These are phyloP conservation scores for Eustalomyia histrio DNA, from an alignment of 2,888 invertebrate species.

Conservation along the genomic window DNA sequence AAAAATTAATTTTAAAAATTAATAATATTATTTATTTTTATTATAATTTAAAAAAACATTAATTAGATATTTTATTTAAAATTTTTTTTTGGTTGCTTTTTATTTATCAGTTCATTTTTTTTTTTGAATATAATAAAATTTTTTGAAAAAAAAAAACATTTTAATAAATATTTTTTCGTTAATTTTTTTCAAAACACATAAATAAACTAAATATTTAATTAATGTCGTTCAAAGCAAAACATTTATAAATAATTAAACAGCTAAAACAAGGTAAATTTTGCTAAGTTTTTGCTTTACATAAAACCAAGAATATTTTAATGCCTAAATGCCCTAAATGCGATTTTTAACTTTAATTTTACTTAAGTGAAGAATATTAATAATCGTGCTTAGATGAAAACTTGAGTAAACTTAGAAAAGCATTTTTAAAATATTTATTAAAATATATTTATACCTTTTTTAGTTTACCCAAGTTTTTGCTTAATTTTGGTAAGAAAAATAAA, in stretches of 20 bases:
- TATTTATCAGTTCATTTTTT: constrained; percentile 13
- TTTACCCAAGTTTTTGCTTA: background rate
- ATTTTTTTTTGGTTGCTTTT: constrained; percentile 30
- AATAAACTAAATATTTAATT: background rate
- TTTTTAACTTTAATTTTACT: no score
- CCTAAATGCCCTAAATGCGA: no score
- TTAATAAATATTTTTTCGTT: background rate
- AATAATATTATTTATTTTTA: constrained; percentile 59
- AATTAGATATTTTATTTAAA: constrained; percentile 65
- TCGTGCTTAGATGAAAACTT: no score
- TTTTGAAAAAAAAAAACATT: background rate
- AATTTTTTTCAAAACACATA: background rate
- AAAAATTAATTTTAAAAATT: constrained; percentile 69
- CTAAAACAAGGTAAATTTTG: no score
- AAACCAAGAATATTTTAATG: no score
- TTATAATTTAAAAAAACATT: constrained; percentile 46
- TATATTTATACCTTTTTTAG: background rate
- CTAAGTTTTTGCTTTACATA: no score
- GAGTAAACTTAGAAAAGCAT: no score
- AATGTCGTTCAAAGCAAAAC: background rate
- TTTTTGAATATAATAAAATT: background rate
- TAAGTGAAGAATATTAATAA: no score
- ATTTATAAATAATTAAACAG: no score
- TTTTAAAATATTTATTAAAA: background rate
- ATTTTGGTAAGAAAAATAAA: no score